Evolutionary conservation across 2,888 invertebrate genomes (phyloP).

Genomic region (Villa cingulata): DNA sequence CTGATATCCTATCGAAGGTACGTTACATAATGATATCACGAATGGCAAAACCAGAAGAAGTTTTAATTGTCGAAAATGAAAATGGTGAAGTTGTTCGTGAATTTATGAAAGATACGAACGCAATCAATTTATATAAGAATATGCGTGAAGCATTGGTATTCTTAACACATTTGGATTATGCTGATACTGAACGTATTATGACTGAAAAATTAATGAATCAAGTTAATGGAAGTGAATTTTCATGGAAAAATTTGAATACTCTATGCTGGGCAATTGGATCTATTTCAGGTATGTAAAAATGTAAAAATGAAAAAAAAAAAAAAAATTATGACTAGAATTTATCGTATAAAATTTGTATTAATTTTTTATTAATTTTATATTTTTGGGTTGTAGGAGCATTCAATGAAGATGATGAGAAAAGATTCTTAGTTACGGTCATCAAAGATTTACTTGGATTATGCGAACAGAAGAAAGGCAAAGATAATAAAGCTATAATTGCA

Average conservation of each 20-base stretch:
- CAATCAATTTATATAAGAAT: constrained; percentile 97
- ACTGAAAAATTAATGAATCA: constrained; percentile 96
- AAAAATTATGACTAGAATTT: neutral
- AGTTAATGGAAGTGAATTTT: constrained; percentile 97
- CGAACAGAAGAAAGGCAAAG: constrained; percentile 94
- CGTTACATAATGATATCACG: constrained; percentile 96
- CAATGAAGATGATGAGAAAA: constrained; percentile 98
- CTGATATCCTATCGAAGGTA: constrained; percentile 71
- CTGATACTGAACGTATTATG: constrained; percentile 97
- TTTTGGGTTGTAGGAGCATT: constrained; percentile 59
- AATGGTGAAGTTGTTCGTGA: constrained; percentile 98
- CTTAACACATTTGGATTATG: constrained; percentile 94
- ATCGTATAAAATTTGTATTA: neutral
- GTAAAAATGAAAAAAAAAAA: too few relatives aligned
- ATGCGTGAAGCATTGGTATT: constrained; percentile 98
- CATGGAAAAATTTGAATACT: constrained; percentile 99
- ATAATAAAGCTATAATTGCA: constrained; percentile 99
- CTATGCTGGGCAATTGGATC: constrained; percentile 99
- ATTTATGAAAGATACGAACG: constrained; percentile 99
- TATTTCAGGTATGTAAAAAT: constrained; percentile 59
- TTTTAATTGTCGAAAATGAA: constrained; percentile 98
- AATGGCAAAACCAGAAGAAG: constrained; percentile 99
- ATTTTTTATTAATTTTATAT: neutral
- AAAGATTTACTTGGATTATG: constrained; percentile 94
- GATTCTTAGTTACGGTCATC: constrained; percentile 97